Conservation (phyloP, 2,888 invertebrate genomes). For the Oxyscelio sp. region DNA sequence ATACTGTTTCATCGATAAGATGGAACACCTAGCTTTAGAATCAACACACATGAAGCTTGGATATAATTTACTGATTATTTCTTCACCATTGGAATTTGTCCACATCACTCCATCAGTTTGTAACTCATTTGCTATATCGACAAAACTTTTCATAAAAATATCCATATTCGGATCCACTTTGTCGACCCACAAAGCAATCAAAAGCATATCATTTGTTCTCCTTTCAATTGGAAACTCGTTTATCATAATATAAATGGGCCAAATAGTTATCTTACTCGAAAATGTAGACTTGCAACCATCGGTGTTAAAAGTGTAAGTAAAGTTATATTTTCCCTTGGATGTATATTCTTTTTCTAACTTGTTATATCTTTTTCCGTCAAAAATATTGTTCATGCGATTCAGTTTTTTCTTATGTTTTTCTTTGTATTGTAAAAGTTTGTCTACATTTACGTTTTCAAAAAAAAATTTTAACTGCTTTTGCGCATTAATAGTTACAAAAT, state of each 20-base stretch:
- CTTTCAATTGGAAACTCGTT: conserved; percentile 11
- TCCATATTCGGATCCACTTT: conserved; percentile 46
- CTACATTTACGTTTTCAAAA: conserved; percentile 24
- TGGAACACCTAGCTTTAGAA: conserved; percentile 37
- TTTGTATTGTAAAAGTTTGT: conserved; percentile 12
- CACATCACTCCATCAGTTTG: conserved; percentile 23
- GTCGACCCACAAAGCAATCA: conserved; percentile 35
- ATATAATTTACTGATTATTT: conserved; percentile 26
- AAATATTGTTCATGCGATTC: conserved; percentile 8
- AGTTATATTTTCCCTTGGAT: conserved; percentile 15
- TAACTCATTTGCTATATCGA: conserved; percentile 26
- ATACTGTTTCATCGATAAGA: conserved; percentile 47
- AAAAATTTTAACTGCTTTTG: conserved; percentile 4
- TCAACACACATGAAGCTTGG: conserved; percentile 16
- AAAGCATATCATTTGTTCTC: background rate
- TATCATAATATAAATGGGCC: conserved; percentile 21
- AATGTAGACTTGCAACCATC: conserved; percentile 41
- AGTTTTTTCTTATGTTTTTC: background rate
- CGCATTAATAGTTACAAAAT: conserved; percentile 17
- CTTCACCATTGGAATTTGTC: conserved; percentile 4
- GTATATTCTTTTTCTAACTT: background rate
- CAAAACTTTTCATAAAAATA: conserved; percentile 28
- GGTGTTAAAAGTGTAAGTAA: conserved; percentile 27
- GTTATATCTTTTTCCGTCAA: conserved; percentile 20
- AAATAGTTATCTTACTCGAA: conserved; percentile 36